phyloP scores from a whole-genome alignment of 2,888 invertebrate species.

The Sinopyrophorus schimmeli region DNA sequence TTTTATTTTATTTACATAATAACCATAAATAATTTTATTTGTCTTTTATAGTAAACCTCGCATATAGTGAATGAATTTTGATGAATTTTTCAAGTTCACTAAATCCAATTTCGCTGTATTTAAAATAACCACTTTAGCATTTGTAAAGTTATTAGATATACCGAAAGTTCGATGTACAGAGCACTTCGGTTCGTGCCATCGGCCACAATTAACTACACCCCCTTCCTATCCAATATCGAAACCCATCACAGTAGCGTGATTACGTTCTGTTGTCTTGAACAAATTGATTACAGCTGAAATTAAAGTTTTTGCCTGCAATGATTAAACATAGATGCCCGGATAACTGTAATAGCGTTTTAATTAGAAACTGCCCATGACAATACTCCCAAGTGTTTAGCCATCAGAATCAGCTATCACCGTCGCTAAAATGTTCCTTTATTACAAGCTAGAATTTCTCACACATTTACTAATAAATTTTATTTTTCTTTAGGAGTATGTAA shows the following conservation, averaged over 20 bases:
- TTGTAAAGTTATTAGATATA: too few species aligned
- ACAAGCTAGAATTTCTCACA: slow-evolving; percentile 4
- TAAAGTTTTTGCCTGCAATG: slow-evolving; percentile 52
- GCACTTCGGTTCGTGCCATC: slow-evolving; percentile 23
- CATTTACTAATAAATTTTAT: slow-evolving; percentile 8
- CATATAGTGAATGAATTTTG: too few species aligned
- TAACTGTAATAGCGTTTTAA: slow-evolving; percentile 47
- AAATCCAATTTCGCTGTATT: slow-evolving; percentile 3
- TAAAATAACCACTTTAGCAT: slow-evolving; percentile 13
- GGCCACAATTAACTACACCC: slow-evolving; percentile 29
- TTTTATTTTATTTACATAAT: too few species aligned
- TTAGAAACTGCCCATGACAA: slow-evolving; percentile 45
- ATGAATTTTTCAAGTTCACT: too few species aligned
- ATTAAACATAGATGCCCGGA: slow-evolving; percentile 49
- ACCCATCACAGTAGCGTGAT: slow-evolving; percentile 42
- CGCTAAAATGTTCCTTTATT: slow-evolving; percentile 12
- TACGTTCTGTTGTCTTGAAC: slow-evolving; percentile 54
- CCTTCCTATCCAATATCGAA: slow-evolving; percentile 23
- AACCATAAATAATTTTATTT: too few species aligned
- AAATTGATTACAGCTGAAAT: slow-evolving; percentile 55
- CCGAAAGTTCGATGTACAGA: slow-evolving; percentile 20
- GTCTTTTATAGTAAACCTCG: too few species aligned
- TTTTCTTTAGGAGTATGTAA: slow-evolving; percentile 29
- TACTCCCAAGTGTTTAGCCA: slow-evolving; percentile 35
- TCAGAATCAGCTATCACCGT: slow-evolving; percentile 20